Evolutionary conservation across 1,140 invertebrate species (phyloP).

Genomic region (Drosophila pachea): DNA sequence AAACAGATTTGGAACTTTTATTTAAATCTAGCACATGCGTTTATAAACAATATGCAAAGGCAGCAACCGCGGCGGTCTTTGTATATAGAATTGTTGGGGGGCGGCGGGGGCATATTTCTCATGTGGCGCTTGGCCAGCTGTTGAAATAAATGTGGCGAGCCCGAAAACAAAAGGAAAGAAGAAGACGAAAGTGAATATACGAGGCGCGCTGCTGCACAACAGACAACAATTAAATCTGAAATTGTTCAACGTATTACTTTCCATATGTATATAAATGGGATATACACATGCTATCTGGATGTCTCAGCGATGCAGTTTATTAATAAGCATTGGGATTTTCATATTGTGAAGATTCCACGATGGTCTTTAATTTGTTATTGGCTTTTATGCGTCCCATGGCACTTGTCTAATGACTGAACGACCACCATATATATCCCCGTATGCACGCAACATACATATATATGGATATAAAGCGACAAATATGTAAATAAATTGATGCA

Average conservation of each 20-base stretch:
- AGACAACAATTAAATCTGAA: conserved; percentile 36
- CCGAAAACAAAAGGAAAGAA: conserved; percentile 6
- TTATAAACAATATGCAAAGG: conserved; percentile 60
- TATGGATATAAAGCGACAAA: conserved; percentile 4
- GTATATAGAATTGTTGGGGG: conserved; percentile 4
- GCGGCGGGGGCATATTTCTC: conserved; percentile 31
- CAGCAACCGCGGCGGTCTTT: conserved; percentile 25
- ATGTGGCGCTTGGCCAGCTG: conserved; percentile 53
- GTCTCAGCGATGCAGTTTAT: conserved; percentile 39
- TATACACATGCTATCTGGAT: not conserved
- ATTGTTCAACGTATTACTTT: conserved; percentile 23
- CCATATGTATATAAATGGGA: conserved; percentile 5
- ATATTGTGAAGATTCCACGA: conserved; percentile 23
- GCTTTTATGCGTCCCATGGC: conserved; percentile 40
- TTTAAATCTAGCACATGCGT: conserved; percentile 70
- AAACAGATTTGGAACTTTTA: conserved; percentile 59
- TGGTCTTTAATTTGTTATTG: conserved; percentile 10
- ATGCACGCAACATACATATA: conserved; percentile 27
- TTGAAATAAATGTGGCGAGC: conserved; percentile 33
- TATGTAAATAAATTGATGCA: conserved; percentile 12
- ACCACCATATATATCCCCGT: conserved; percentile 3
- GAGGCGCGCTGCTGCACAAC: not conserved
- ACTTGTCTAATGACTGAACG: conserved; percentile 43
- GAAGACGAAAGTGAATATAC: not conserved
- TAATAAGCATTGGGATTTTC: conserved; percentile 13